Base-by-base conservation (phyloP, 23 tunicate genomes). In the Styela plicata region DNA sequence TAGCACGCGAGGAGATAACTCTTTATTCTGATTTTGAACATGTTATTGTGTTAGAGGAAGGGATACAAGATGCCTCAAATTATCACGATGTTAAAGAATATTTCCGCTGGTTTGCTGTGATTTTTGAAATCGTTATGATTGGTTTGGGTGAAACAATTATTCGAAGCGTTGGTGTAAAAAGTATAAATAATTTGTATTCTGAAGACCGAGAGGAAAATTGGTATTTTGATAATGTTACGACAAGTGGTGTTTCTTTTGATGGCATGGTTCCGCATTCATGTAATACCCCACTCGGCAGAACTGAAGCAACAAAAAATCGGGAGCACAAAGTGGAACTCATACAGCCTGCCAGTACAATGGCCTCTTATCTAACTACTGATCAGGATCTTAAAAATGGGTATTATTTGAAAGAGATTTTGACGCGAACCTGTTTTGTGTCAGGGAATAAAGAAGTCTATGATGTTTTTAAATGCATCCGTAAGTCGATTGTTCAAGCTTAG, bases 21-120 rank as follows among this genome's bases (percentile, higher is more conserved):
- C 77, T 77, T 2, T 85, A 85, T 52, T 85, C 88, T 1, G 89
- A 86, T 86, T 79, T 86, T 31, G 89, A 86, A 53, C 61, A 63
- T 35, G 76, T 80, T 17, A 86, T 86, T 2, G 34, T 86, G 3
- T 62, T 86, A 3, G 84, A 86, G 29, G 89, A 86, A 2, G 89
- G 79, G 22, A 61, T 86, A 30, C 52, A 69, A 26, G 16, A 36
- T 34, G 57, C 63, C 2, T 25, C 3, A 3, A 26, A 68, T 57
- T 86, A 86, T 53, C 73, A 61, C 28, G 64, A 79, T 2, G 79
- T 79, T n/a, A 36, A 36, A 69, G 84, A 86, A 69, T 86, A 86
- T 61, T 86, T 86, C 57, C 23, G 84, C 33, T 86, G 89, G 89
- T 79, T 86, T 61, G 73, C 84, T 5, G 64, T 70, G 20, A 25